Conservation (phyloP, 2,113 vertebrate species). For the Cyrtonyx montezumae region DNA sequence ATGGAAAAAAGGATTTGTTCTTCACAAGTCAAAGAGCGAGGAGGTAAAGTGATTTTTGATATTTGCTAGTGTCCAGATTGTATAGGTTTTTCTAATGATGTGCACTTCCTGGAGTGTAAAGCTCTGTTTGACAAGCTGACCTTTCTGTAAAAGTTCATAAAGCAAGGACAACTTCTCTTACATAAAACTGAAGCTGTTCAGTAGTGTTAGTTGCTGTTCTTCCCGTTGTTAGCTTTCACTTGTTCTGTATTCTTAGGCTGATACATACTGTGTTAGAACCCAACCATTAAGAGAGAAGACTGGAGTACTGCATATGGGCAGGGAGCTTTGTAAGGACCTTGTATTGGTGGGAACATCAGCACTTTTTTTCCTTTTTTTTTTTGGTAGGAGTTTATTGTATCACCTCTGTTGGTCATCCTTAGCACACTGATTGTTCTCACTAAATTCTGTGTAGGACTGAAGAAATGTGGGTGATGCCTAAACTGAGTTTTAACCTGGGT, state of each 20-base stretch:
- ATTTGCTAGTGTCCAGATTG: background rate
- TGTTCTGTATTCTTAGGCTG: background rate
- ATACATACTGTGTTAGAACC: rapidly evolving
- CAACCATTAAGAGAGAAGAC: background rate
- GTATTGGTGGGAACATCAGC: background rate
- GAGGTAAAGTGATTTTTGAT: slow-evolving; percentile 80
- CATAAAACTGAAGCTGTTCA: rapidly evolving
- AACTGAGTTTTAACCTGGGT: background rate
- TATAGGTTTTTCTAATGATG: rapidly evolving
- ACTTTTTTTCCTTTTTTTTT: background rate
- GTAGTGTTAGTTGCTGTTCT: rapidly evolving
- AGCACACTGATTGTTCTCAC: background rate
- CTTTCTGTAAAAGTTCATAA: background rate
- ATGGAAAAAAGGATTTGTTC: slow-evolving; percentile 97
- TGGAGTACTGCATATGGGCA: background rate
- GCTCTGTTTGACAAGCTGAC: rapidly evolving
- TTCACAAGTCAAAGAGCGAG: slow-evolving; percentile 97
- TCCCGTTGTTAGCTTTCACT: background rate
- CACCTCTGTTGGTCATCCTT: background rate
- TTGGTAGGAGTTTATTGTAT: background rate
- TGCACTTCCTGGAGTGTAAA: rapidly evolving
- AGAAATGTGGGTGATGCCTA: background rate
- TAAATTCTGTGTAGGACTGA: rapidly evolving
- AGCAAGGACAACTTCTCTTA: rapidly evolving
- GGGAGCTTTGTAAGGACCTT: background rate